Evolutionary conservation across 2,797 vertebrate species (phyloP).

Genomic region (Perodicticus potto): DNA sequence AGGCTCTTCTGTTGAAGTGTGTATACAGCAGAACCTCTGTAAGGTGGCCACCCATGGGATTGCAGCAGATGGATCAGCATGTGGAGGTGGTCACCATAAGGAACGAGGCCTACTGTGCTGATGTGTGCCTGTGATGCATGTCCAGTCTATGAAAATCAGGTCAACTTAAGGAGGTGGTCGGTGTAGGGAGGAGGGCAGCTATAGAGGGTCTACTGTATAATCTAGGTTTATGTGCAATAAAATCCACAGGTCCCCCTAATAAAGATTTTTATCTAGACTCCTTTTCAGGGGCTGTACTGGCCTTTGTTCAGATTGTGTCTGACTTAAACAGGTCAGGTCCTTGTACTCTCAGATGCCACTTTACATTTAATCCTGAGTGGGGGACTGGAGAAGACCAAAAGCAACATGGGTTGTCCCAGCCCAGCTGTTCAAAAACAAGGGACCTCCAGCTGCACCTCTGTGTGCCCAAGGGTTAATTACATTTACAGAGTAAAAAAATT

Average conservation of each 20-base stretch:
- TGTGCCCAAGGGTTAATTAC: conserved; percentile 14
- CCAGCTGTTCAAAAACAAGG: neutral
- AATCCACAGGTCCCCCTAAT: neutral
- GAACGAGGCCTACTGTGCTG: too few species aligned
- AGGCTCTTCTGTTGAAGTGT: conserved; percentile 37
- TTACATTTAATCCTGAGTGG: neutral
- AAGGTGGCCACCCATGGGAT: too few species aligned
- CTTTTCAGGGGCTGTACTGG: conserved; percentile 5
- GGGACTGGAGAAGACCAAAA: conserved; percentile 16
- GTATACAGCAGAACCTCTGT: too few species aligned
- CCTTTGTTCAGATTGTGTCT: neutral
- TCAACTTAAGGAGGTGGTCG: too few species aligned
- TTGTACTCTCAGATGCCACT: neutral
- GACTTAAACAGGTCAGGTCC: neutral
- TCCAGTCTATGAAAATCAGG: too few species aligned
- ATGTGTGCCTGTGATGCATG: too few species aligned
- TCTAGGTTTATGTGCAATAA: neutral
- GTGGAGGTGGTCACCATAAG: too few species aligned
- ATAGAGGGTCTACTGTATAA: neutral
- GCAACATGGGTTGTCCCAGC: neutral
- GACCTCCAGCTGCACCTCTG: neutral
- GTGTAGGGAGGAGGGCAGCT: too few species aligned
- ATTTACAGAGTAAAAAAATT: conserved; percentile 37
- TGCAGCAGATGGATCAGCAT: too few species aligned
- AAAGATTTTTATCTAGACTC: conserved; percentile 10